phyloP scores from a whole-genome alignment of 2,888 invertebrate genomes.

The Eurytoma adleriae region DNA sequence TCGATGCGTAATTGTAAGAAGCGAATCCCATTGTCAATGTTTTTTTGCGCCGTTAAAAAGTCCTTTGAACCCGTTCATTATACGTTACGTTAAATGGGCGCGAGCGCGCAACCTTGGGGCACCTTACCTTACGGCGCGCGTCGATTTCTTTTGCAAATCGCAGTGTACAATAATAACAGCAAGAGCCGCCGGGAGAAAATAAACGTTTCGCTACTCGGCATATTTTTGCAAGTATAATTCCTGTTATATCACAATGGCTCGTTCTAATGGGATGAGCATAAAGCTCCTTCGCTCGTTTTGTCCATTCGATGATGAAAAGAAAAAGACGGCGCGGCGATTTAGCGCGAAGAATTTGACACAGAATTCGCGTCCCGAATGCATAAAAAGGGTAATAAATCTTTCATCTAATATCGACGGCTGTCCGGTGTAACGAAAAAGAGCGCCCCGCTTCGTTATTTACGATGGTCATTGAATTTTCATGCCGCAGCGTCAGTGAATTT shows the following conservation, averaged over 20 bases:
- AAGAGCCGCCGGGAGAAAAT: background rate
- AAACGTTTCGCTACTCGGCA: background rate
- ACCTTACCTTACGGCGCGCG: background rate
- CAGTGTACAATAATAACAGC: slow-evolving; percentile 28
- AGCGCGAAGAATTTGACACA: too few species aligned
- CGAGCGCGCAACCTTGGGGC: slow-evolving; percentile 10
- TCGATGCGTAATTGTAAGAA: too few species aligned
- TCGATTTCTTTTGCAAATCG: slow-evolving; percentile 36
- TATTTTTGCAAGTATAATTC: slow-evolving; percentile 45
- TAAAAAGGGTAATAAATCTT: background rate
- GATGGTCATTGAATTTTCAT: too few species aligned
- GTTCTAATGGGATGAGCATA: slow-evolving; percentile 13
- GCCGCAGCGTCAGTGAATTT: too few species aligned
- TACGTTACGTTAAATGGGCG: too few species aligned
- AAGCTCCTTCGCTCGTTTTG: too few species aligned
- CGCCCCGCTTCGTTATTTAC: too few species aligned
- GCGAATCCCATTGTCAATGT: too few species aligned
- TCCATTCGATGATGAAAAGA: background rate
- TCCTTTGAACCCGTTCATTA: too few species aligned
- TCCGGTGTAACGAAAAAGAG: too few species aligned
- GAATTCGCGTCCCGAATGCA: too few species aligned
- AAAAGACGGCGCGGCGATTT: background rate
- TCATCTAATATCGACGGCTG: background rate
- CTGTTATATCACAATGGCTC: slow-evolving; percentile 13
- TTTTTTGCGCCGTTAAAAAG: too few species aligned